Evolutionary conservation across 2,113 vertebrate genomes (phyloP).

Genomic region (Dasyurus viverrinus): DNA sequence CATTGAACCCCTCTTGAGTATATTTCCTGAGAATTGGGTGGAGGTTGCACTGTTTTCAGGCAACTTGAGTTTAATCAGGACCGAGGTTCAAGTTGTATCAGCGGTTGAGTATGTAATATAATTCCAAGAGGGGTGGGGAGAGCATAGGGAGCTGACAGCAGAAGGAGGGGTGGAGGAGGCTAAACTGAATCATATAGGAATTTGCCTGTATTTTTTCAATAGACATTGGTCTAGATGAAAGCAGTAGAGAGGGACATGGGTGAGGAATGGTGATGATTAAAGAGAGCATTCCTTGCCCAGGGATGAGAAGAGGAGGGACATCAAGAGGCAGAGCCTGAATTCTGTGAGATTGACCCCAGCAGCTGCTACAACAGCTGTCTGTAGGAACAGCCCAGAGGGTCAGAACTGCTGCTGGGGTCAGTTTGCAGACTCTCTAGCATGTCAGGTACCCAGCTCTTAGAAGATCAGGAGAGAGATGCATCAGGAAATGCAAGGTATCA

Average conservation of each 20-base stretch:
- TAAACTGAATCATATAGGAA: neutral
- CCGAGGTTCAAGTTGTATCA: constrained; percentile 26
- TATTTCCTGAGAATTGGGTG: neutral
- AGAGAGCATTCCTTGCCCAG: neutral
- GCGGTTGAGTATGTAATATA: constrained; percentile 12
- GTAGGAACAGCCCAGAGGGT: constrained; percentile 4
- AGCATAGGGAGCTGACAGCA: neutral
- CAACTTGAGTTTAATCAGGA: constrained; percentile 24
- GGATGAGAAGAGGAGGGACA: neutral
- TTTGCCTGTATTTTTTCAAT: neutral
- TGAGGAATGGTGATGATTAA: neutral
- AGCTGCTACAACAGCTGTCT: constrained; percentile 63
- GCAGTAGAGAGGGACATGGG: neutral
- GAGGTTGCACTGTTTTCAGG: constrained; percentile 1
- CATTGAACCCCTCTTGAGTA: constrained; percentile 2
- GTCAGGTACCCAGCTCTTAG: constrained; percentile 37
- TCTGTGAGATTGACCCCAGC: neutral
- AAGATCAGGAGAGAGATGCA: constrained; percentile 5
- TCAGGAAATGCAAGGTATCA: constrained; percentile 32
- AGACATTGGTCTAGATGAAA: neutral
- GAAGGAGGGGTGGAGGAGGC: neutral
- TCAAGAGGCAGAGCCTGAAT: constrained; percentile 9
- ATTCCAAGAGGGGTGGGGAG: constrained; percentile 22
- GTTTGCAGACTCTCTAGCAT: neutral
- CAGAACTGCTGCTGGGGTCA: constrained; percentile 42